A percentile compares a stretch with the other conserved stretches of the same genome.
These are phyloP conservation scores for Menidia beryllina DNA, from an alignment of 2,113 vertebrate species.

Conservation along the genomic window DNA sequence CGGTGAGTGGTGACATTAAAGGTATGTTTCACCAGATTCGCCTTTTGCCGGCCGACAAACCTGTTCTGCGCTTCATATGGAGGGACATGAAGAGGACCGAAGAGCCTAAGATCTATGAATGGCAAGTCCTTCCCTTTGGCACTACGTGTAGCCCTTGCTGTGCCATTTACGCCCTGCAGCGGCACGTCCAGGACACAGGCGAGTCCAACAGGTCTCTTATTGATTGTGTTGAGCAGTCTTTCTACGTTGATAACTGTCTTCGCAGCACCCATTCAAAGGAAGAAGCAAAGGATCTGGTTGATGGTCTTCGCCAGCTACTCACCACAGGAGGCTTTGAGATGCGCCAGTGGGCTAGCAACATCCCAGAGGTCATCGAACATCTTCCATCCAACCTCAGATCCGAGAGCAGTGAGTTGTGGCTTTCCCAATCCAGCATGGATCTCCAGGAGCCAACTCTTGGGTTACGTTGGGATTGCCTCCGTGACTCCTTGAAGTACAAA, in stretches of 20 bases:
- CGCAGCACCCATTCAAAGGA: neutral
- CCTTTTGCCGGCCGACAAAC: no score
- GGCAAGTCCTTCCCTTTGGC: constrained; percentile 28
- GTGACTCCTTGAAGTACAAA: constrained; percentile 15
- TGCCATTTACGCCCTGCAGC: neutral
- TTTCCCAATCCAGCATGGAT: constrained; percentile 1
- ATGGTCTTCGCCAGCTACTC: constrained; percentile 7
- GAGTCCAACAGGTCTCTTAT: neutral
- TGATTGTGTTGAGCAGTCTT: constrained; percentile 23
- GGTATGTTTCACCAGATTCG: no score
- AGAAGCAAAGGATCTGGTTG: constrained; percentile 1
- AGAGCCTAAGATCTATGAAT: constrained; percentile 21
- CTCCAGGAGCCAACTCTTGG: constrained; percentile 21
- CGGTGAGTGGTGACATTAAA: no score
- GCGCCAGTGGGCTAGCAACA: constrained; percentile 29
- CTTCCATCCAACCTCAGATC: constrained; percentile 12
- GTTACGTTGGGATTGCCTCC: neutral
- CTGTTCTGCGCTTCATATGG: neutral
- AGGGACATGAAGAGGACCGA: constrained; percentile 2
- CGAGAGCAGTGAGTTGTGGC: constrained; percentile 35
- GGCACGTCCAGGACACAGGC: neutral
- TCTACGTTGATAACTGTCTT: constrained; percentile 43
- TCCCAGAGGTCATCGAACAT: constrained; percentile 1
- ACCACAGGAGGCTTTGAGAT: constrained; percentile 17
- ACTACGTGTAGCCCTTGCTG: no score